Conservation (phyloP, 2,888 invertebrate genomes). For the Ceramica pisi region DNA sequence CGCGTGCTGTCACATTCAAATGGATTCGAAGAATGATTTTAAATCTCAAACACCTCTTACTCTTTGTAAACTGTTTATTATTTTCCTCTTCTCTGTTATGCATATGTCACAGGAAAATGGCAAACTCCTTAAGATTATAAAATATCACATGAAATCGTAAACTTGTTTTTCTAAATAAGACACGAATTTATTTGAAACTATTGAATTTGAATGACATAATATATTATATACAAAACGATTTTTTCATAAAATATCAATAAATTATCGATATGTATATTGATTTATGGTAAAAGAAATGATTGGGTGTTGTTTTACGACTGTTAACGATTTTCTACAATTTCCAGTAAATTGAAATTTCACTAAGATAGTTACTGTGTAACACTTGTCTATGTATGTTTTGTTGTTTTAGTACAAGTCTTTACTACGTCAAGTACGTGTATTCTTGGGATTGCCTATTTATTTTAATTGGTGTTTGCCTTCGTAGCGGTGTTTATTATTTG, state of each 20-base stretch:
- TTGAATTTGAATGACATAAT: too few species aligned
- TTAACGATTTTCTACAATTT: neutral
- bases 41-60: constrained; percentile 18
- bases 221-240: too few species aligned
- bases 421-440: neutral
- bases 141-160: too few species aligned
- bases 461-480: neutral
- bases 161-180: too few species aligned
- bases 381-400: neutral
- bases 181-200: too few species aligned
- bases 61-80: neutral
- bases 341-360: neutral
- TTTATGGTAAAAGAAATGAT: too few species aligned
- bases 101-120: too few species aligned
- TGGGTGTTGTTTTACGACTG: too few species aligned
- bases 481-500: neutral
- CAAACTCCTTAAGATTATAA: too few species aligned
- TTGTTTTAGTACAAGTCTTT: neutral
- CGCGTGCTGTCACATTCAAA: constrained; percentile 27
- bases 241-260: too few species aligned
- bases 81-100: neutral
- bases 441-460: neutral
- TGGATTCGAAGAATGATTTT: constrained; percentile 28
- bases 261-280: too few species aligned
- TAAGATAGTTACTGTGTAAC: neutral